phyloP scores from a whole-genome alignment of 37 sponge, comb jelly and placozoan species.

The Oopsacas minuta region DNA sequence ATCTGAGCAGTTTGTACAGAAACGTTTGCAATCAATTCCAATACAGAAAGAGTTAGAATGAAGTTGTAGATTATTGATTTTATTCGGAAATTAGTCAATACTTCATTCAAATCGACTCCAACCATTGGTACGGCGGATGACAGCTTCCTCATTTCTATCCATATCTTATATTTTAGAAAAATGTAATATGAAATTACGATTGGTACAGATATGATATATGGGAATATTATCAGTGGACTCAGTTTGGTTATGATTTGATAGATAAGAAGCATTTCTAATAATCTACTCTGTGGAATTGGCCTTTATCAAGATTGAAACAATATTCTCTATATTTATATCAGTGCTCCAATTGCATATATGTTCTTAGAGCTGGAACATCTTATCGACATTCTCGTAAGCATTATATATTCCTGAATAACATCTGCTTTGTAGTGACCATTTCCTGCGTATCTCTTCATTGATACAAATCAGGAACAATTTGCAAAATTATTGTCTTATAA shows the following conservation, averaged over 20 bases:
- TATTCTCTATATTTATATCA: too few species aligned
- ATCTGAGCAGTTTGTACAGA: neutral
- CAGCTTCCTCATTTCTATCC: neutral
- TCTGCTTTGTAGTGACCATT: too few species aligned
- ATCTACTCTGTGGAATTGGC: too few species aligned
- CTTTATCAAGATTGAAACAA: too few species aligned
- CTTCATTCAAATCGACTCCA: neutral
- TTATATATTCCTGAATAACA: too few species aligned
- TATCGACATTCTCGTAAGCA: too few species aligned
- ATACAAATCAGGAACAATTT: too few species aligned
- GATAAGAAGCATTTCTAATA: too few species aligned
- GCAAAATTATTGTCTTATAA: too few species aligned
- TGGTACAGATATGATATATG: neutral
- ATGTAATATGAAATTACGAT: neutral
- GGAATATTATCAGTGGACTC: neutral
- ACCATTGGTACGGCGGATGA: neutral
- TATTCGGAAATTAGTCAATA: neutral
- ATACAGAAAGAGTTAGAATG: neutral
- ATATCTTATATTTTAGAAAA: neutral
- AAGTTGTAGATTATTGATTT: neutral
- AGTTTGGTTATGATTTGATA: neutral
- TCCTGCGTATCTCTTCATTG: too few species aligned
- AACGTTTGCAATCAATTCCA: neutral
- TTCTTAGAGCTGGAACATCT: too few species aligned
- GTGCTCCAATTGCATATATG: too few species aligned